These are phyloP conservation scores for Melopsittacus undulatus DNA, from an alignment of 2,797 vertebrate species.

Conservation along the genomic window DNA sequence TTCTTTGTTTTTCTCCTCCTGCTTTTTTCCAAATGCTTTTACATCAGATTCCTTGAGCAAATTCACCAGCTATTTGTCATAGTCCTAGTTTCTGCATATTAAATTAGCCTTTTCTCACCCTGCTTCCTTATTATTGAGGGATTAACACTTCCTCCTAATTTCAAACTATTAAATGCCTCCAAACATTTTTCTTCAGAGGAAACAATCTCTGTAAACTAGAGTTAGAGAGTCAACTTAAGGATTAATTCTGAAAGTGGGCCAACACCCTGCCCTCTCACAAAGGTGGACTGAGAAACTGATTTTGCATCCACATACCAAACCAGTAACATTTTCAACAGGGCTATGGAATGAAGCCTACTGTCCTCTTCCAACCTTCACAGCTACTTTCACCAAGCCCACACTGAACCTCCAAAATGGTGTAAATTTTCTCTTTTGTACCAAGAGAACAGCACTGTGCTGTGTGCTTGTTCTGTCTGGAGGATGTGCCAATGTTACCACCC, in stretches of 20 bases:
- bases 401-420: background rate
- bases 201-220: background rate
- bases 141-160: background rate
- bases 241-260: background rate
- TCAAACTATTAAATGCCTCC: background rate
- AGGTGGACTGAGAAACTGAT: background rate
- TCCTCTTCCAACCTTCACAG: background rate
- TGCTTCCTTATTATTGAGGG: background rate
- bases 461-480: no score
- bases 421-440: background rate
- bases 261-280: accelerated
- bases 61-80: background rate
- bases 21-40: background rate
- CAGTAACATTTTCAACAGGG: background rate
- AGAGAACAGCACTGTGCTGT: background rate
- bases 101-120: background rate
- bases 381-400: background rate
- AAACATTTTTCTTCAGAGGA: background rate
- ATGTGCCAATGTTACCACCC: background rate
- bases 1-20: background rate
- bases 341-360: background rate
- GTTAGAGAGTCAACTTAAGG: background rate
- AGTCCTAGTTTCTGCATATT: background rate
- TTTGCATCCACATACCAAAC: background rate
- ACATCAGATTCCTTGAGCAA: background rate